These are phyloP conservation scores for Shinisaurus crocodilurus DNA, from an alignment of 2,113 vertebrate species.

Conservation along the genomic window DNA sequence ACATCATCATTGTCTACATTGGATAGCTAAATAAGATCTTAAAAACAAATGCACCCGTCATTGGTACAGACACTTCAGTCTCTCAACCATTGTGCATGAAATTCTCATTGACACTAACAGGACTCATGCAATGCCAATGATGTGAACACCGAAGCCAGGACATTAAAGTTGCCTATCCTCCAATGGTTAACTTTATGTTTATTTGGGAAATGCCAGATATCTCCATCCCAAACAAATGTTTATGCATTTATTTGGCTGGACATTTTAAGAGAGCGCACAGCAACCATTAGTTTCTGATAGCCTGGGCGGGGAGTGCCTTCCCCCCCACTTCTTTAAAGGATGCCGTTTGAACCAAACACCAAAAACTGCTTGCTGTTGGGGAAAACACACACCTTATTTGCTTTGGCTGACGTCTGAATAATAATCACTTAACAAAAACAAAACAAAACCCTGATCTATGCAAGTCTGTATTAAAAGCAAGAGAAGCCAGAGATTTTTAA, in stretches of 20 bases:
- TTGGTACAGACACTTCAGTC: background rate
- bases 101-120: background rate
- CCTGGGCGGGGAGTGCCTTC: constrained; percentile 24
- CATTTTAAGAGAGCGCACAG: constrained; percentile 35
- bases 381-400: constrained; percentile 63
- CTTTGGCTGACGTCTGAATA: constrained; percentile 83
- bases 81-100: background rate
- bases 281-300: constrained; percentile 54
- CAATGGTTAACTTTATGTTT: background rate
- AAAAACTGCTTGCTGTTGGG: constrained; percentile 87
- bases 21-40: background rate
- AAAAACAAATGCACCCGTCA: background rate
- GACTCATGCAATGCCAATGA: background rate
- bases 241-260: background rate
- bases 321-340: constrained; percentile 59
- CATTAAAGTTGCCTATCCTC: background rate
- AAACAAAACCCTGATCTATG: constrained; percentile 56
- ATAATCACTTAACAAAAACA: constrained; percentile 28
- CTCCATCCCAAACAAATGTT: constrained; percentile 29
- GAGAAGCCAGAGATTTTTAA: constrained; percentile 81
- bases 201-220: constrained; percentile 19
- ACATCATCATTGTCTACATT: background rate
- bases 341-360: constrained; percentile 83
- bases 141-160: background rate
- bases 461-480: constrained; percentile 75